A percentile compares a stretch with the other conserved stretches of the same genome.
Evolutionary conservation across 2,113 vertebrate genomes (phyloP).

Genomic region (Myotis brandtii): DNA sequence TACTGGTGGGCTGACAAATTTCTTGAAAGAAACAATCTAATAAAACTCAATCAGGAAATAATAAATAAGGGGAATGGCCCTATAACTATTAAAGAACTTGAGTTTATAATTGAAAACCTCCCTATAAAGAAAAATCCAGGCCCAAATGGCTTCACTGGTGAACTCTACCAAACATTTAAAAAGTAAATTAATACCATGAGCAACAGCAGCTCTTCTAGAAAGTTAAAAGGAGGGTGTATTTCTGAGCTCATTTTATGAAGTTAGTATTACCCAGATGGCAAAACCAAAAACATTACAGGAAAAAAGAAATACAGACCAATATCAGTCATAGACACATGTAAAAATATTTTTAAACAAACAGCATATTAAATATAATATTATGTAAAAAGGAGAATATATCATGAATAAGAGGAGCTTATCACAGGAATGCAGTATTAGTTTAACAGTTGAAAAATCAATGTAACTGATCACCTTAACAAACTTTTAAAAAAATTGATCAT

Average conservation of each 20-base stretch:
- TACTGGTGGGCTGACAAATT: background rate
- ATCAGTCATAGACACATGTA: background rate
- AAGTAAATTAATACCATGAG: background rate
- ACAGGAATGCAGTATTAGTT: background rate
- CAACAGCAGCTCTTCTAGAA: background rate
- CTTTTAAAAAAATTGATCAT: background rate
- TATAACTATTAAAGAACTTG: background rate
- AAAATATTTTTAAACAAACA: background rate
- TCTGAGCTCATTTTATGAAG: background rate
- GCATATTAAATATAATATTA: background rate
- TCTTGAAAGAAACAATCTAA: background rate
- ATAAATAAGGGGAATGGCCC: background rate
- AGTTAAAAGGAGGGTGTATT: background rate
- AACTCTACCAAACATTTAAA: too few relatives aligned
- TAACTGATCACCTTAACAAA: background rate
- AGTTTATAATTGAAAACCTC: background rate
- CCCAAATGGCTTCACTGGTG: background rate
- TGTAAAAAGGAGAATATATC: background rate
- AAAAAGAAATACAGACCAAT: background rate
- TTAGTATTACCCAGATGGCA: background rate
- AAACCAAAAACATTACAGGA: background rate
- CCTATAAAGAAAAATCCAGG: background rate
- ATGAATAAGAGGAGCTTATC: background rate
- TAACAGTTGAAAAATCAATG: constrained; percentile 24
- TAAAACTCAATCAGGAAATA: constrained; percentile 16